Evolutionary conservation across 2,888 invertebrate species (phyloP), one percentile per base, ranked within the genome.

Genomic region (Eledona agricola): DNA sequence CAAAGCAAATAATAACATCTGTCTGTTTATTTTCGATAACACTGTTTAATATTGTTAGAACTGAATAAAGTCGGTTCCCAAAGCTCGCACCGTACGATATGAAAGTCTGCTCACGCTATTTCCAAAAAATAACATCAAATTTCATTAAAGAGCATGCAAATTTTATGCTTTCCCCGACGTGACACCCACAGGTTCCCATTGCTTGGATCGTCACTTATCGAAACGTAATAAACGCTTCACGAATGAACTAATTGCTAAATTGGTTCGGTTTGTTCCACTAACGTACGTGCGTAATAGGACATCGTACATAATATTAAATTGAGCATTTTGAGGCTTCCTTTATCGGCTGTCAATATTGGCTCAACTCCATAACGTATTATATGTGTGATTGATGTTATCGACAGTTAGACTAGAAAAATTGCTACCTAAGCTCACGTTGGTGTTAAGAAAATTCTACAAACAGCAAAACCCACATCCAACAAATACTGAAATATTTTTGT

Each of bases 21-120:
- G 68, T 45, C 60, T 68, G 63, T 68, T 68, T 64, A 52, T 57
- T 64, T 63, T 66, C 64, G 68, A 66, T 68, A 66, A 66, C 63
- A 59, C 38, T 65, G 64, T 64, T 66, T 66, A 60, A 65, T 65
- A 60, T 64, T 62, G 60, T 62, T 60, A 60, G 55, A 63, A 46
- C 58, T 60, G 54, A 56, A 62, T 55, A 53, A 57, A 60, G 56
- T 58, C 52, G 50, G 29, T 49, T 38, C 38, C 49, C 49, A 19
- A 29, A 49, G 38, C 20, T 35, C 20, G 32, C 12, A 11, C 31
- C 50, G 22, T 20, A 32, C 19, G 38, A 25, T 31, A 22, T 16
- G 40, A 31, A 49, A 38, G 20, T 23, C 6, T n/a, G 38, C 35
- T 35, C 51, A 42, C 42, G 43, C 43, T 35, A 15, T 13, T 26